These are phyloP conservation scores for Tenthredo amoena DNA, from an alignment of 2,888 invertebrate genomes.

Conservation along the genomic window DNA sequence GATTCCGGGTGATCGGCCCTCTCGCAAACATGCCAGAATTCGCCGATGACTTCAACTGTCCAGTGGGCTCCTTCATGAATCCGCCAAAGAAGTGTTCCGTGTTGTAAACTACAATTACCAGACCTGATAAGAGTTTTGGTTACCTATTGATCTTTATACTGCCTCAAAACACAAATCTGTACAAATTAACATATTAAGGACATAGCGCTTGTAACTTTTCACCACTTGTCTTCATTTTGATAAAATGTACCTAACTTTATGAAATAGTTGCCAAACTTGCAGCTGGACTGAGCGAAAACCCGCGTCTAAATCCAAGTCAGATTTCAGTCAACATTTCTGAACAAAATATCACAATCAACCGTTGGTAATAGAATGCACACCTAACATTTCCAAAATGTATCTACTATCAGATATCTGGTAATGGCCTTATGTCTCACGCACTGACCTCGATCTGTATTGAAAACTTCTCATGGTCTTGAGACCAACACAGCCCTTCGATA, in stretches of 20 bases:
- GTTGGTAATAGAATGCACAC: too few relatives aligned
- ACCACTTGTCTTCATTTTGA: neutral
- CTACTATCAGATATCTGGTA: too few relatives aligned
- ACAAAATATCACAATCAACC: too few relatives aligned
- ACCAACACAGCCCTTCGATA: too few relatives aligned
- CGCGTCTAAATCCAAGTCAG: too few relatives aligned
- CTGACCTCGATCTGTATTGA: too few relatives aligned
- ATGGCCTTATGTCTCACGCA: too few relatives aligned
- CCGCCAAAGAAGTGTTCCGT: constrained; percentile 82
- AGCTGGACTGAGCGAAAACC: too few relatives aligned
- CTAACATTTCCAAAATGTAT: too few relatives aligned
- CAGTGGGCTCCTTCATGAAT: constrained; percentile 82
- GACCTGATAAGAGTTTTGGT: neutral
- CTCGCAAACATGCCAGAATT: constrained; percentile 83
- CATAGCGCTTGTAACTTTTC: neutral
- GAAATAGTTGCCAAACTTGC: too few relatives aligned
- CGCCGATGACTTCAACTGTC: constrained; percentile 83
- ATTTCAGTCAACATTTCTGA: too few relatives aligned
- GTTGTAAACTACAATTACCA: constrained; percentile 79
- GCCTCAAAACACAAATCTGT: neutral
- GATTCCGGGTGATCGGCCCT: constrained; percentile 83
- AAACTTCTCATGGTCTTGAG: too few relatives aligned
- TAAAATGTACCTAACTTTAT: neutral
- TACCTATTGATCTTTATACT: neutral
- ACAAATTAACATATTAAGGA: neutral